Conservation (phyloP, 2,797 vertebrate genomes). For the Gambusia yucatana region DNA sequence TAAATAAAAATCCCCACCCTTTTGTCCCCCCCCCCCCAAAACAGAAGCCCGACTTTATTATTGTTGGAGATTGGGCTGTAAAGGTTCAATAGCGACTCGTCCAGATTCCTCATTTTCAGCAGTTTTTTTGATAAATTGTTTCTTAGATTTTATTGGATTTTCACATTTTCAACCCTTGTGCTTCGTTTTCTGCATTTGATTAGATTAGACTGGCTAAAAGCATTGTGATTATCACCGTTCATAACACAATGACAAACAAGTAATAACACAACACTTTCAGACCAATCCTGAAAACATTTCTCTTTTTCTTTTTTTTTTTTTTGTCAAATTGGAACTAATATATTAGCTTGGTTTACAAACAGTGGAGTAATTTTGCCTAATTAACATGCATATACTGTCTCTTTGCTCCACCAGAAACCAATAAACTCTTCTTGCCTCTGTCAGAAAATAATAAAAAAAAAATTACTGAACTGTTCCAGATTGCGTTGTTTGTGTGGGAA, state of each 20-base stretch:
- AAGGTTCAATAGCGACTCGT: background rate
- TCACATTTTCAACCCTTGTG: background rate
- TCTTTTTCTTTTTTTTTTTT: conserved; percentile 22
- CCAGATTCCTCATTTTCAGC: background rate
- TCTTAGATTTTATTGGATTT: background rate
- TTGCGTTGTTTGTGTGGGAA: conserved; percentile 64
- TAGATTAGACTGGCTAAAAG: conserved; percentile 34
- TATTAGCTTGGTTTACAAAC: conserved; percentile 71
- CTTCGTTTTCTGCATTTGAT: conserved; percentile 25
- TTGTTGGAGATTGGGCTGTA: background rate
- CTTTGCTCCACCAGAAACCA: conserved; percentile 67
- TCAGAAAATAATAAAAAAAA: conserved; percentile 65
- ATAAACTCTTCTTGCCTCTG: conserved; percentile 68
- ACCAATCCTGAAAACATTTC: conserved; percentile 53
- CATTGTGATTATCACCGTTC: conserved; percentile 36
- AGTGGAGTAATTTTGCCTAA: conserved; percentile 77
- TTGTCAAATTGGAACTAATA: conserved; percentile 63
- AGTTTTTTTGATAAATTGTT: background rate
- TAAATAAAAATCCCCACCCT: too few relatives aligned
- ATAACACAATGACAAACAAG: conserved; percentile 51
- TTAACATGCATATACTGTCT: conserved; percentile 76
- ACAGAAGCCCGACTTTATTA: too few relatives aligned
- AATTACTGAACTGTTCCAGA: conserved; percentile 74
- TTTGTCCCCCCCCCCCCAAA: too few relatives aligned
- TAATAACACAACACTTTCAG: conserved; percentile 29